Percentiles rank a stretch among this genome's conserved stretches.
phyloP scores from a whole-genome alignment of 2,797 vertebrate species.

The Lepilemur septentrionalis region DNA sequence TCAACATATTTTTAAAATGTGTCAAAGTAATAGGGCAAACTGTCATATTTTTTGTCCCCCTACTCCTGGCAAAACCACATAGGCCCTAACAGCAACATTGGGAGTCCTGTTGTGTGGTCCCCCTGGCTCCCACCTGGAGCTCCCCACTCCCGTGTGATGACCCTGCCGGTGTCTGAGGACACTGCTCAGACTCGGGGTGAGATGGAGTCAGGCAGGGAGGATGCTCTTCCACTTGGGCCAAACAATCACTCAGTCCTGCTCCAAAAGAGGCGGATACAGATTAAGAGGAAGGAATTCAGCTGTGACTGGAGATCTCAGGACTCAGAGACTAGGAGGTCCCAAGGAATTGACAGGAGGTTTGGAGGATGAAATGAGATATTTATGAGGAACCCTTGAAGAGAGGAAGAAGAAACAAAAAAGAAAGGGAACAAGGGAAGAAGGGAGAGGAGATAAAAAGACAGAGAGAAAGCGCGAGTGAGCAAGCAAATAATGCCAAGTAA shows the following conservation, averaged over 20 bases:
- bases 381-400: background rate
- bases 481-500: background rate
- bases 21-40: background rate
- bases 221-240: fast-evolving
- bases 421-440: background rate
- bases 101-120: background rate
- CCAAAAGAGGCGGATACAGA: background rate
- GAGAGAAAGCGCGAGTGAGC: background rate
- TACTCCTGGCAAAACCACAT: background rate
- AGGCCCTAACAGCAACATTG: background rate
- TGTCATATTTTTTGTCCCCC: background rate
- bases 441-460: background rate
- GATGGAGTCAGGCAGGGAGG: fast-evolving
- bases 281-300: background rate
- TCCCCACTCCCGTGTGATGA: fast-evolving
- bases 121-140: fast-evolving
- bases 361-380: background rate
- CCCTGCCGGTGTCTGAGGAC: background rate
- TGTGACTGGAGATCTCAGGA: background rate
- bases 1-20: background rate
- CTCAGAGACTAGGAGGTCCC: background rate
- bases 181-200: background rate
- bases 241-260: background rate
- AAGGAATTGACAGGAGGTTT: background rate
- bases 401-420: background rate